Conservation (phyloP, 2,113 vertebrate genomes). For the Poeciliopsis occidentalis region DNA sequence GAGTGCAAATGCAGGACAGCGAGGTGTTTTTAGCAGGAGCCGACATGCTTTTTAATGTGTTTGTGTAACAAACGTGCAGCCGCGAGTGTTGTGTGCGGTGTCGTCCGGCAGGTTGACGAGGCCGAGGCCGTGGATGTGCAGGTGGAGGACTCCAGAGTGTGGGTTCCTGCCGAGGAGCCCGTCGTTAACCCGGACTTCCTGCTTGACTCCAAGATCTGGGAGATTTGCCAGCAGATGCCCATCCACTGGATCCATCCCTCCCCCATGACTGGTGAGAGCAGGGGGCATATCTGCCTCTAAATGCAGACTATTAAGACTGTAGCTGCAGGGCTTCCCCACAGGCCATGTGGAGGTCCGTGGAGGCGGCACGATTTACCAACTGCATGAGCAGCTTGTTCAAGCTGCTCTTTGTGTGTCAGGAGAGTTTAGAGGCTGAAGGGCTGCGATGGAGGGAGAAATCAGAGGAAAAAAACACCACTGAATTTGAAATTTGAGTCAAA, state of each 20-base stretch:
- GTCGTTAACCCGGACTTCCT: conserved; percentile 78
- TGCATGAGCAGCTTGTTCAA: conserved; percentile 20
- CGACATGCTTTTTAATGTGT: conserved; percentile 13
- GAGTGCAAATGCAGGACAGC: conserved; percentile 43
- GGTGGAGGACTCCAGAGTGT: conserved; percentile 79
- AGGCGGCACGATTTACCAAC: conserved; percentile 27
- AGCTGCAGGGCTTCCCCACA: conserved; percentile 51
- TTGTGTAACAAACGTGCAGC: conserved; percentile 7
- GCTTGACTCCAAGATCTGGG: conserved; percentile 81
- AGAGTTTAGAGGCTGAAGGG: conserved; percentile 25
- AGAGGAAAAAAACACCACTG: background rate
- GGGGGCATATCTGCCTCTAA: conserved; percentile 60
- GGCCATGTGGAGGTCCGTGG: conserved; percentile 35
- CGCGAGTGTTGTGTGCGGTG: conserved; percentile 21
- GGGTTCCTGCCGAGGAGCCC: conserved; percentile 80
- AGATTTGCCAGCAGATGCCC: conserved; percentile 82
- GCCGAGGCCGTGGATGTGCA: conserved; percentile 62
- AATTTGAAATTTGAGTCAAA: no score
- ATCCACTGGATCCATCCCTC: conserved; percentile 84
- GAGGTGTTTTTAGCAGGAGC: conserved; percentile 21
- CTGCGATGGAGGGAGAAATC: background rate
- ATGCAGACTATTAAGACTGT: conserved; percentile 61
- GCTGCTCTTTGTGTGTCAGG: background rate
- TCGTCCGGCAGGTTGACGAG: conserved; percentile 62
- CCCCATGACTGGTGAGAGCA: conserved; percentile 72